Base-by-base conservation (phyloP, 2,113 vertebrate species). In the Xenopus laevis region DNA sequence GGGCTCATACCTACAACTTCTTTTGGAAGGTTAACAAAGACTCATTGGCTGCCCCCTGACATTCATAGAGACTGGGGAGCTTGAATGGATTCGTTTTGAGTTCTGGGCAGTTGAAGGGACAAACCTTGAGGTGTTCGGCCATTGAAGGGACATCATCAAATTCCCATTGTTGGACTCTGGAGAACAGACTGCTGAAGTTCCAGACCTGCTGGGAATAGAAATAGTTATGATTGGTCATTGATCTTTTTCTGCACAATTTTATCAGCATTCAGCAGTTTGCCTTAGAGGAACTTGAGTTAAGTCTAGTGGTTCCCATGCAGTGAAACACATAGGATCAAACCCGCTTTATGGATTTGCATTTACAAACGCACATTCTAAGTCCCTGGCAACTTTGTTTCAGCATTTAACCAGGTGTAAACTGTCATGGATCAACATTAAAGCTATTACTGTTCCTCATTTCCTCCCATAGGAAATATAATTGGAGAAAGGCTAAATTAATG, bases 181-280 rank as follows among this genome's bases (percentile, higher is more conserved):
- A 94, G 88, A 98, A 98, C 30, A 94, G 82, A 72, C 89, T 92
- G 87, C 96, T 98, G 85, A 96, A 98, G 74, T 94, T 91, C 96
- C 96, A 98, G 33, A 95, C 78, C 91, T 92, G 78, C 30, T 15
- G n/a, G 55, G 72, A 77, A 71, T 80, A 18, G 82, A 4, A 57
- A 27, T 6, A 40, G 33, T 40, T 76, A 71, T 40, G 33, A 40
- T 7, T 40, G 33, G 33, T 40, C 23, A 27, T 27, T 27, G n/a
- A n/a, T n/a, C n/a, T n/a, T n/a, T 33, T 3, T 33, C 30, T 33
- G 52, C 23, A 27, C n/a, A 27, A 27, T 27, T 11, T 76, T 55
- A 65, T 3, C 52, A 74, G 65, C 74, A 7, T 9, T 40, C 6
- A 40, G 23, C 23, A 27, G 23, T 40, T 40, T 40, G 33, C 33